Conservation (phyloP, 2,888 invertebrate species). For the Plagodis pulveraria region DNA sequence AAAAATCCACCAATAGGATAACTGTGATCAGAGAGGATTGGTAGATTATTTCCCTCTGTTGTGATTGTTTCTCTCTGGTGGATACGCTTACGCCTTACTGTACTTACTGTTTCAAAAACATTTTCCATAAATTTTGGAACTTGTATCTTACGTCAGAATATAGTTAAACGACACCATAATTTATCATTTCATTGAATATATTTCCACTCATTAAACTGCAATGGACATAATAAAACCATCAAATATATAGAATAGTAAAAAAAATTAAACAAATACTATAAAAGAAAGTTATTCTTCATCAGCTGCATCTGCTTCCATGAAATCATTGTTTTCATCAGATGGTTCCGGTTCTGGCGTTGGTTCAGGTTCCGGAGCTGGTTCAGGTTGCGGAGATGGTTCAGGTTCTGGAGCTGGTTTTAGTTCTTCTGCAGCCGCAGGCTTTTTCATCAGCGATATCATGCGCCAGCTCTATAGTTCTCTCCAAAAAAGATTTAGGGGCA, state of each 20-base stretch:
- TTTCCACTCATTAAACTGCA: not conserved
- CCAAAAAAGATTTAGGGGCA: not conserved
- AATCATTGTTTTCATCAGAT: conserved; percentile 13
- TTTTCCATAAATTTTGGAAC: too few species aligned
- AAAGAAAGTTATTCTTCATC: conserved; percentile 7
- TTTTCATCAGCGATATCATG: conserved; percentile 6
- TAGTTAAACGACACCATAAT: too few species aligned
- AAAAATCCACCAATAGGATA: too few species aligned
- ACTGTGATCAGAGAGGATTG: too few species aligned
- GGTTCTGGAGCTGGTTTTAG: conserved; percentile 42
- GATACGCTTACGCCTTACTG: too few species aligned
- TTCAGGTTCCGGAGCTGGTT: not conserved
- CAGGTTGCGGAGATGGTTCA: not conserved
- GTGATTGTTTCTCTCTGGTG: too few species aligned
- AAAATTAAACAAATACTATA: not conserved
- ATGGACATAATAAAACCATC: not conserved
- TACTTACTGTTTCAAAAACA: too few species aligned
- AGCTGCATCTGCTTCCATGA: conserved; percentile 14
- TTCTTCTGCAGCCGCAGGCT: conserved; percentile 42
- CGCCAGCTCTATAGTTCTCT: conserved; percentile 1
- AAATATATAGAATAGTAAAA: conserved; percentile 10
- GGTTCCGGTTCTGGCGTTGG: too few species aligned
- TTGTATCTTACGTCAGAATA: too few species aligned
- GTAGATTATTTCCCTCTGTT: too few species aligned
- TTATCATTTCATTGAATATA: not conserved